Evolutionary conservation across 1,140 invertebrate species (phyloP).

Genomic region (Leucophenga varia): DNA sequence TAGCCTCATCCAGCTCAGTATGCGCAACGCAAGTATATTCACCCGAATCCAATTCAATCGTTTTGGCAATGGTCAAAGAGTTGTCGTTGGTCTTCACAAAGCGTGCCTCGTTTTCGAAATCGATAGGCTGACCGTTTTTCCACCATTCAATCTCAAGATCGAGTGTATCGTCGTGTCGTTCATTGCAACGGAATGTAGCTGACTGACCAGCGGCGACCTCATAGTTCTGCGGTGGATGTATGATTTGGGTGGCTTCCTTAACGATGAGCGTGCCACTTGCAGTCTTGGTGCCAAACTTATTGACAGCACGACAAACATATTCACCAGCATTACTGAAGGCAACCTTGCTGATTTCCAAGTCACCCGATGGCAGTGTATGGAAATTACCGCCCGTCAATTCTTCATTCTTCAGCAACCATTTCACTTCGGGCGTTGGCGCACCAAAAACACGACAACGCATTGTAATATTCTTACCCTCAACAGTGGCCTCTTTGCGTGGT

Average conservation of each 20-base stretch:
- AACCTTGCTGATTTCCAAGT: conserved; percentile 82
- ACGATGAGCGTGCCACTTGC: conserved; percentile 78
- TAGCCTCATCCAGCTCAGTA: conserved; percentile 83
- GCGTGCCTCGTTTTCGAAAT: conserved; percentile 82
- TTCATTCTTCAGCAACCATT: conserved; percentile 83
- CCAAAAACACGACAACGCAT: conserved; percentile 93
- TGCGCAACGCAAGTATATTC: conserved; percentile 93
- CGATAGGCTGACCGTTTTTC: conserved; percentile 80
- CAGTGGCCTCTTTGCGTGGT: conserved; percentile 76
- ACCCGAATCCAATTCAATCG: conserved; percentile 91
- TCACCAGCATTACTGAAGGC: conserved; percentile 81
- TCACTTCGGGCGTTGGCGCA: conserved; percentile 91
- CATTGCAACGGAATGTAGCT: conserved; percentile 92
- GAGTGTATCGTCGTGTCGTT: conserved; percentile 79
- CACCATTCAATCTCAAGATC: conserved; percentile 84
- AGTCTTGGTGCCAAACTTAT: conserved; percentile 83
- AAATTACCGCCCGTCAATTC: conserved; percentile 79
- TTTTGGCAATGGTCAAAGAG: conserved; percentile 91
- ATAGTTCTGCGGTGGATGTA: conserved; percentile 83
- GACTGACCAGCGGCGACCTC: conserved; percentile 85
- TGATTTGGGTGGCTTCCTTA: conserved; percentile 84
- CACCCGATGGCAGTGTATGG: conserved; percentile 71
- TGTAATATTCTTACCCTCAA: conserved; percentile 79
- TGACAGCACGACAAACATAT: conserved; percentile 89
- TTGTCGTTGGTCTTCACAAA: conserved; percentile 84